Conservation (phyloP, 2,113 vertebrate species). For the Scophthalmus maximus region DNA sequence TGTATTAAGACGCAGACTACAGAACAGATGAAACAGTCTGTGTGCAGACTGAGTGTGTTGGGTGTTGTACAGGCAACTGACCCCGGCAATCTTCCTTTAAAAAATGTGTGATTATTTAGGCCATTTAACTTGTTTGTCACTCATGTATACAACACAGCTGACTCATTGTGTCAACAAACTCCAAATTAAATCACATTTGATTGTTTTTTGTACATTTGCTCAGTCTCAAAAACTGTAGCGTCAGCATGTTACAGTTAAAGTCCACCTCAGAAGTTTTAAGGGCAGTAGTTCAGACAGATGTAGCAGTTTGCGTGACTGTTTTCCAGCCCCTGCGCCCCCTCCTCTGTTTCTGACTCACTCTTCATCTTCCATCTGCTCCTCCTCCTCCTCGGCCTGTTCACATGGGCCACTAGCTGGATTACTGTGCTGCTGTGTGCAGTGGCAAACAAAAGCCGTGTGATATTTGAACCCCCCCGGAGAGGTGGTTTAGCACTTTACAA, state of each 20-base stretch:
- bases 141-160: too few relatives aligned
- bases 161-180: neutral
- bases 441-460: slow-evolving; percentile 60
- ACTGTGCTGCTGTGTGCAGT: slow-evolving; percentile 39
- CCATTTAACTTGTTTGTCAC: neutral
- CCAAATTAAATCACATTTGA: neutral
- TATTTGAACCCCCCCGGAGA: slow-evolving; percentile 31
- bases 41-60: too few relatives aligned
- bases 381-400: slow-evolving; percentile 36
- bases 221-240: too few relatives aligned
- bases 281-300: slow-evolving; percentile 29
- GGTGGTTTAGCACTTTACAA: slow-evolving; percentile 30
- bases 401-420: slow-evolving; percentile 44
- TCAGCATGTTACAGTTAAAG: slow-evolving; percentile 10
- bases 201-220: too few relatives aligned
- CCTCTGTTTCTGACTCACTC: neutral
- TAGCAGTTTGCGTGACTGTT: slow-evolving; percentile 17
- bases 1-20: too few relatives aligned
- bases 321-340: neutral
- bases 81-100: too few relatives aligned
- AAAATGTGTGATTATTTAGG: too few relatives aligned
- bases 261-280: neutral
- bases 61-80: too few relatives aligned
- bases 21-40: too few relatives aligned
- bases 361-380: slow-evolving; percentile 34